Evolutionary conservation across 2,113 vertebrate species (phyloP), one percentile per base, ranked within the genome.

Genomic region (Panthera uncia): DNA sequence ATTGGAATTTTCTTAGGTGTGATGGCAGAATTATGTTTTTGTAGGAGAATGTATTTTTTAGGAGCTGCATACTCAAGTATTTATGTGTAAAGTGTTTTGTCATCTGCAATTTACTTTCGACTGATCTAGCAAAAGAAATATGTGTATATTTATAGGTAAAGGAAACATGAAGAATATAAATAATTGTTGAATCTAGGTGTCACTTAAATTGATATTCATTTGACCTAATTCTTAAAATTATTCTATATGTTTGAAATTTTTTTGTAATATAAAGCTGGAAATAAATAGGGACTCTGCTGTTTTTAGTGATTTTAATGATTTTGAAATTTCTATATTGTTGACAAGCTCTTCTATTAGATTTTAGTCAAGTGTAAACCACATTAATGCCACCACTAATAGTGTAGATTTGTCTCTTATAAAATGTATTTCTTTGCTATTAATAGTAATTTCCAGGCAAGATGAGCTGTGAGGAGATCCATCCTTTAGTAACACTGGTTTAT

Each of bases 321-420:
- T 38, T n/a, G 25, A 82, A 93, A 69, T 82, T 15, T 76, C 36
- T 84, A 4, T 88, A 45, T 82, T 92, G 88, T 66, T 48, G 66
- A 95, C 19, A 52, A 33, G 18, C 41, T 74, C 45, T 93, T 95
- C 69, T 97, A 29, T 89, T 96, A 82, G 33, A 91, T 91, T 97
- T 95, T 83, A 97, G 61, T 73, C 52, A 74, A 74, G 61, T 19
- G 1, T 89, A 95, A 88, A 86, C 78, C 4, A 50, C 18, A 68
- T 92, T 89, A 82, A 84, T 79, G 38, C 23, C 68, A 69, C 71
- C 18, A 38, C 4, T 81, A 65, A 48, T 68, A 41, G 6, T 93
- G 2, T 25, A 84, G 78, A 85, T 83, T 68, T 81, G 48, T 91
- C 69, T 81, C 2, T 84, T 84, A 33, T 13, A 50, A 13, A 90